Evolutionary conservation across 2,113 vertebrate species (phyloP).

Genomic region (Camelus bactrianus): DNA sequence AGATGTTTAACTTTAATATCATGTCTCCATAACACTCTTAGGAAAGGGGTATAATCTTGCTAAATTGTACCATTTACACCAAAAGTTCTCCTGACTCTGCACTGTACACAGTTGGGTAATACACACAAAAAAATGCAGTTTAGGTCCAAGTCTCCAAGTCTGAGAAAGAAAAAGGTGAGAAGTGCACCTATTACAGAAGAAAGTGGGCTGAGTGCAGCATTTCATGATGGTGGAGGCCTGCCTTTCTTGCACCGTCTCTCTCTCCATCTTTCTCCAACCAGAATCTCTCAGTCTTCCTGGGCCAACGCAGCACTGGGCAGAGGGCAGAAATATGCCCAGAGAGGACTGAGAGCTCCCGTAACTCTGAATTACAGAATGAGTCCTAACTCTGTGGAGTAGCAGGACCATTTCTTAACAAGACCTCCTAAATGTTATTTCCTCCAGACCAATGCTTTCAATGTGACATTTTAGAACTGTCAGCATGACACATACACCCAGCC

Average conservation of each 20-base stretch:
- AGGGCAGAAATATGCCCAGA: background rate
- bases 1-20: background rate
- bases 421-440: background rate
- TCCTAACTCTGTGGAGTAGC: background rate
- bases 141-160: background rate
- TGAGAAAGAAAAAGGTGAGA: background rate
- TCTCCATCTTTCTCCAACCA: background rate
- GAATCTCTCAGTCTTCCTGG: background rate
- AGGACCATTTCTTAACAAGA: background rate
- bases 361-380: background rate
- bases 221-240: fast-evolving
- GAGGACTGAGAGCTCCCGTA: background rate
- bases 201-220: too few species aligned
- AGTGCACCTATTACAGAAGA: background rate
- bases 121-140: background rate
- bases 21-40: background rate
- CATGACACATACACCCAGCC: background rate
- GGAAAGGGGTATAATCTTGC: background rate
- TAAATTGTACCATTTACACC: background rate
- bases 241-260: fast-evolving
- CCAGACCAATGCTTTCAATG: background rate
- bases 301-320: background rate
- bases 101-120: background rate
- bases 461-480: background rate
- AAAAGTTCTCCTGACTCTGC: background rate